These are phyloP conservation scores for Lacanobia oleracea DNA, from an alignment of 2,888 invertebrate genomes.

Conservation along the genomic window DNA sequence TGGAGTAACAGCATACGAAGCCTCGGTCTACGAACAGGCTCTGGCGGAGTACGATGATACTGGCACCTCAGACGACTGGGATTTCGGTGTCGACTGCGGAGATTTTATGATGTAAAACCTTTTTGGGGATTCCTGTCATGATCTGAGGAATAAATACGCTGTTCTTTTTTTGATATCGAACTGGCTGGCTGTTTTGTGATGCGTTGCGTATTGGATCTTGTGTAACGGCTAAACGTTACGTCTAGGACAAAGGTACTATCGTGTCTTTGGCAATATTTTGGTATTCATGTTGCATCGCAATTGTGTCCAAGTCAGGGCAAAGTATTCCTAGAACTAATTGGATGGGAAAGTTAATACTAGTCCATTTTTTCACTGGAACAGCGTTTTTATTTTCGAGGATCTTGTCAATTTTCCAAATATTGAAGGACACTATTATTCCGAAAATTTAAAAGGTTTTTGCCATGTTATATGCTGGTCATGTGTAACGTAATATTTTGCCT, in stretches of 20 bases:
- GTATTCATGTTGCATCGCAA: not conserved
- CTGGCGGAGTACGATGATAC: constrained; percentile 91
- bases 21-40: constrained; percentile 90
- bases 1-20: constrained; percentile 91
- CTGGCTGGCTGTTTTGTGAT: not conserved
- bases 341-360: not conserved
- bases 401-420: not conserved
- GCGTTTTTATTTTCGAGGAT: constrained; percentile 26
- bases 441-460: constrained; percentile 17
- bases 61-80: constrained; percentile 92
- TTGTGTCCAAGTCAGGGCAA: not conserved
- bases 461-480: constrained; percentile 55
- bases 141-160: constrained; percentile 26
- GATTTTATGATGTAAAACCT: constrained; percentile 92
- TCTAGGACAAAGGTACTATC: not conserved
- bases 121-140: constrained; percentile 4
- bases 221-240: not conserved
- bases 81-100: constrained; percentile 93
- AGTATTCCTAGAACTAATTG: not conserved
- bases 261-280: not conserved
- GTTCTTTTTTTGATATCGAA: constrained; percentile 4
- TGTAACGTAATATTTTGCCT: constrained; percentile 32
- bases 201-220: not conserved
- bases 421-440: constrained; percentile 4
- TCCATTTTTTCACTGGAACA: constrained; percentile 7